Evolutionary conservation across 2,888 invertebrate species (phyloP).

Genomic region (Nipponacmea schrenckii): DNA sequence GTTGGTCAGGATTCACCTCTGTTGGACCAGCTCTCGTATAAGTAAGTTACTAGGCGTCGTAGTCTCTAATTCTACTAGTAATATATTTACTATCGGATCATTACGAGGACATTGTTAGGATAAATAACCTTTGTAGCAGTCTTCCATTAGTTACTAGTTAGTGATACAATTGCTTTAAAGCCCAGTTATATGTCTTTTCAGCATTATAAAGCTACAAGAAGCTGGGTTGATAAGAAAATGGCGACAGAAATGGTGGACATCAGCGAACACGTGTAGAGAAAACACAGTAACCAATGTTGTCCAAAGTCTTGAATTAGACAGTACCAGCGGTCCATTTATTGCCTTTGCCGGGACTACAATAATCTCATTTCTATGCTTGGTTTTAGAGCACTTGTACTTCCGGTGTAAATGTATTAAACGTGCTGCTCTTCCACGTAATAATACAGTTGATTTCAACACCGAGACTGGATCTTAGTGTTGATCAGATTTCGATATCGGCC

Average conservation of each 20-base stretch:
- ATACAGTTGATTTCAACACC: no score
- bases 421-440: no score
- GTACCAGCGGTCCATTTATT: conserved; percentile 34
- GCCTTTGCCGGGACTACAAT: conserved; percentile 24
- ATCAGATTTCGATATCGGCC: no score
- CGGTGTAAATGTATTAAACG: neutral
- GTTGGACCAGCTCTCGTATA: conserved; percentile 19
- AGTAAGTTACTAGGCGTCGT: conserved; percentile 10
- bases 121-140: neutral
- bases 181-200: conserved; percentile 20
- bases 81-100: no score
- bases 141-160: no score
- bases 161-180: neutral
- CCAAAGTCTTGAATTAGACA: conserved; percentile 32
- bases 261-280: conserved; percentile 23
- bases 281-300: conserved; percentile 17
- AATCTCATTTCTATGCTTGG: conserved; percentile 22
- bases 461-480: no score
- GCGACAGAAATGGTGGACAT: conserved; percentile 35
- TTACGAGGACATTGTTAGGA: no score
- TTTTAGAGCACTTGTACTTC: conserved; percentile 16
- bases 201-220: conserved; percentile 37
- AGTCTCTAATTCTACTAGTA: no score
- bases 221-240: conserved; percentile 35
- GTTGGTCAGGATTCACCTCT: conserved; percentile 23